Percentiles rank a stretch among this genome's conserved stretches.
Conservation (phyloP, 1,140 invertebrate species). For the Augochlora pura region DNA sequence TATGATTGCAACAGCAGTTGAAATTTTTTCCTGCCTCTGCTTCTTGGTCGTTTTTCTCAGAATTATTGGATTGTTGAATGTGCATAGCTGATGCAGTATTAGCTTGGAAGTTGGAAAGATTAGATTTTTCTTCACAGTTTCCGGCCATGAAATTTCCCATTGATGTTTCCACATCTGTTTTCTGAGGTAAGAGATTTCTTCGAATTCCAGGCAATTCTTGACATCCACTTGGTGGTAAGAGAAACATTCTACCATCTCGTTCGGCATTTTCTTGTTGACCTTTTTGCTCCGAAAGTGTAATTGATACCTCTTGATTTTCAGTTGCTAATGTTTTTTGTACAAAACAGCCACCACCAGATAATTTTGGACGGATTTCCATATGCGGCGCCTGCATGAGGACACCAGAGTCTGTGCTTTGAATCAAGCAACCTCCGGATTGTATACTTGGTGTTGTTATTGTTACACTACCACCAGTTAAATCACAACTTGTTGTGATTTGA, state of each 20-base stretch:
- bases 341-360: conserved; percentile 64
- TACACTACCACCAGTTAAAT: conserved; percentile 69
- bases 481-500: conserved; percentile 64
- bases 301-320: conserved; percentile 35
- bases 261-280: not conserved
- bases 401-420: conserved; percentile 64
- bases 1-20: conserved; percentile 30
- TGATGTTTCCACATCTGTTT: not conserved
- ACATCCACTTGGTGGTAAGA: conserved; percentile 68
- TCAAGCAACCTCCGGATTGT: conserved; percentile 69
- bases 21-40: not conserved
- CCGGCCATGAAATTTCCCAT: not conserved
- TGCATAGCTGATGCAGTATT: conserved; percentile 9
- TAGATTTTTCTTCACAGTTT: not conserved
- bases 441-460: conserved; percentile 70
- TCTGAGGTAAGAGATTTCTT: not conserved
- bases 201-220: conserved; percentile 71
- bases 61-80: conserved; percentile 11
- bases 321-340: conserved; percentile 61
- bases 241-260: conserved; percentile 9
- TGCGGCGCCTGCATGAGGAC: conserved; percentile 61
- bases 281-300: not conserved
- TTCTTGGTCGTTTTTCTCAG: not conserved
- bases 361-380: conserved; percentile 69
- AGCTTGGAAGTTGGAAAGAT: conserved; percentile 11